Conservation (phyloP, 1,140 invertebrate species). For the Drosophila yakuba region DNA sequence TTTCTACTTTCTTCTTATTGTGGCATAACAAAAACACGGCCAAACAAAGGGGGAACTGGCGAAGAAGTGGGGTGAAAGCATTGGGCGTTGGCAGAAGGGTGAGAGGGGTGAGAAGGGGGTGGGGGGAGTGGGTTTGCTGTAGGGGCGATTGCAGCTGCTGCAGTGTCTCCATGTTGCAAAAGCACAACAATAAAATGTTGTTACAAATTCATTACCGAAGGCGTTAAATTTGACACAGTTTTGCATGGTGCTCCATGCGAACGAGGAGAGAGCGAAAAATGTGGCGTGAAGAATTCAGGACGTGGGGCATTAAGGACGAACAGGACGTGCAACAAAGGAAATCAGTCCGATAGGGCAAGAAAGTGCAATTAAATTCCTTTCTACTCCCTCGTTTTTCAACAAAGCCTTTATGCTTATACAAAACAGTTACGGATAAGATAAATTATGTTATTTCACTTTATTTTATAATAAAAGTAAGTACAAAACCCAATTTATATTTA, state of each 20-base stretch:
- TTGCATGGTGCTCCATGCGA: constrained; percentile 55
- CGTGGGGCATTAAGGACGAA: constrained; percentile 40
- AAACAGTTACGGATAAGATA: too few species aligned
- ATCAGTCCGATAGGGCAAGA: constrained; percentile 12
- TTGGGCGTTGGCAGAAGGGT: too few species aligned
- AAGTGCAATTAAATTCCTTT: constrained; percentile 32
- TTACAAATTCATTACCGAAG: constrained; percentile 84
- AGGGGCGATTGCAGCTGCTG: constrained; percentile 29
- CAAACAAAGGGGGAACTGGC: constrained; percentile 30
- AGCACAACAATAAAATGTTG: constrained; percentile 82
- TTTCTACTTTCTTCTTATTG: constrained; percentile 63
- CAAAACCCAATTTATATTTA: neutral
- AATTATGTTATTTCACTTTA: neutral
- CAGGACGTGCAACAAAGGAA: constrained; percentile 61
- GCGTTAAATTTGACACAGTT: constrained; percentile 83
- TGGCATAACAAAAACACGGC: constrained; percentile 73
- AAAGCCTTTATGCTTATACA: neutral
- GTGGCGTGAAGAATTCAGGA: constrained; percentile 4
- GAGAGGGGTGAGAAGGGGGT: too few species aligned
- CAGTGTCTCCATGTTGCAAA: constrained; percentile 47
- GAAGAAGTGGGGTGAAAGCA: constrained; percentile 3
- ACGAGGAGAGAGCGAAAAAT: constrained; percentile 2
- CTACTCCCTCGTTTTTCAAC: constrained; percentile 18
- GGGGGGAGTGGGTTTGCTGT: neutral
- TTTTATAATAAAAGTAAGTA: neutral